phyloP scores from a whole-genome alignment of 2,797 vertebrate genomes.

The Gambusia yucatana region DNA sequence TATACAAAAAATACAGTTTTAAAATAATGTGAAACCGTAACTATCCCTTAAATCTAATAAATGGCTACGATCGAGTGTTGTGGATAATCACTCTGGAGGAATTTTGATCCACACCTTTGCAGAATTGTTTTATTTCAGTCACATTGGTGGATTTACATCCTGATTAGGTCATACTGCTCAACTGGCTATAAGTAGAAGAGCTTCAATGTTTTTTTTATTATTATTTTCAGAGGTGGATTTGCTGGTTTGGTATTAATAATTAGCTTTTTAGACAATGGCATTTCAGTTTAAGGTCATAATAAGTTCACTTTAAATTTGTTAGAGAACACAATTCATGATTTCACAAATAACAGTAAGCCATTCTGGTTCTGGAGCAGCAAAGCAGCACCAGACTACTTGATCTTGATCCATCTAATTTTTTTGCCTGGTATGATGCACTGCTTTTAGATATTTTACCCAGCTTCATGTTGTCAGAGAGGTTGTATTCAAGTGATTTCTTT shows the following conservation, averaged over 20 bases:
- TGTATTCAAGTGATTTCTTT: neutral
- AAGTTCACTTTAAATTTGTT: neutral
- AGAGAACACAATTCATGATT: neutral
- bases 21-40: neutral
- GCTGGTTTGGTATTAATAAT: neutral
- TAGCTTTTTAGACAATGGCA: neutral
- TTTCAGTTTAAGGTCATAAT: neutral
- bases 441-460: neutral
- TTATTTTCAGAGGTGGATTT: neutral
- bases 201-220: neutral
- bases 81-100: neutral
- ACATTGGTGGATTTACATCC: neutral
- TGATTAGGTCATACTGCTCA: neutral
- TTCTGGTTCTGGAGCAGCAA: neutral
- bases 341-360: neutral
- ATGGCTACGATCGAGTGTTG: neutral
- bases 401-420: neutral
- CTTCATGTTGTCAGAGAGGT: neutral
- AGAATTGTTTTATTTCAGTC: neutral
- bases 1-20: neutral
- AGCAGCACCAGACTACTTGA: neutral
- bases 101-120: neutral
- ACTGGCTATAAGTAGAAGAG: neutral
- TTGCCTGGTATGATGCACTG: neutral
- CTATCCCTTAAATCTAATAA: neutral